Evolutionary conservation across 1,140 invertebrate genomes (phyloP), one percentile per base, ranked within the genome.

Genomic region (Neuroterus valhalla): DNA sequence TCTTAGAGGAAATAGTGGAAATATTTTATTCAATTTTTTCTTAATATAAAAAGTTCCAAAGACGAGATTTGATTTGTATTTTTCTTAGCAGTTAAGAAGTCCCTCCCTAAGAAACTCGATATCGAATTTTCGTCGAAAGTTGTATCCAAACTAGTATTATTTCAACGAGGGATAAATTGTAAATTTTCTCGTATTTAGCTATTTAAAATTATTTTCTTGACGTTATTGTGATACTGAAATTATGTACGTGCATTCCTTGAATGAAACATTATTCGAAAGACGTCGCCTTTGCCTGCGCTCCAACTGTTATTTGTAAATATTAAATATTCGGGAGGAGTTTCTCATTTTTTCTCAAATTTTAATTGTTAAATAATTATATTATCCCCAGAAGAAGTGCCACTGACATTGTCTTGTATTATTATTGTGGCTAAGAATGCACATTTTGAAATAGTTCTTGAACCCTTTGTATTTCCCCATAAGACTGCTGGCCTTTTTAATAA

Each of bases 211-310:
- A 68, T 21, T 43, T 45, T 68, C 19, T 44, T 67, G 44, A 68
- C 10, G 66, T 19, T 44, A 62, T 62, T 62, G 55, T 62, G 55
- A 62, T 62, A 62, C 55, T 62, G 55, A 62, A 62, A 62, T 62
- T 62, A 62, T 62, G 55, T 62, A 62, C 26, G 55, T 62, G 55
- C 55, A 62, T 62, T 62, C 21, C 55, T 62, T 62, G 15, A 62
- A 62, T 26, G 21, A 26, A 31, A 62, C 12, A 62, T 55, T 26
- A 55, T 62, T 62, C 55, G 23, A 62, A 62, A 62, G 55, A 55
- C 26, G 52, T 55, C 26, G 55, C 26, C 55, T 23, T 26, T 31
- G 4, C 8, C 50, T 21, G 50, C 19, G 50, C 23, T 62, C 6
- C 23, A 15, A 38, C 31, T 38, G 31, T 38, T 38, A 38, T 8